Evolutionary conservation across 2,113 vertebrate species (phyloP), one percentile per base, ranked within the genome.

Genomic region (Austrofundulus limnaeus): DNA sequence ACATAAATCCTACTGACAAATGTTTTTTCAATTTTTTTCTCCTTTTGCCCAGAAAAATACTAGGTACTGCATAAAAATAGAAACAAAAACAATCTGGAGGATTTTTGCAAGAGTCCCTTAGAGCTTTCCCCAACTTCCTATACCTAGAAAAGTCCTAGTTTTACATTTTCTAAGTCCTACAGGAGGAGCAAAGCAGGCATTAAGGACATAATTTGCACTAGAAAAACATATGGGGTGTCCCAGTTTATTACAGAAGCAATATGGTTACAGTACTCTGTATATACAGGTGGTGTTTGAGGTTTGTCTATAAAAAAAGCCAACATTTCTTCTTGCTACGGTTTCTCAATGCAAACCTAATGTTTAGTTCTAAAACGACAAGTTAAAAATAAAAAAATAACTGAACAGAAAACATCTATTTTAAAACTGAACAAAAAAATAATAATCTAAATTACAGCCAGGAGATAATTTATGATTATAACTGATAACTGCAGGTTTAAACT

Each of bases 161-260:
- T 28, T 34, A 19, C 25, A 52, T 52, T 24, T 52, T n/a, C 19
- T 11, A 10, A 37, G 46, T 50, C 50, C 66, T 65, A 56, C 60
- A 66, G 73, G 54, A 73, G 73, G 62, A 68, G 68, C 67, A 73
- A 70, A 49, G 25, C 58, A 51, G 63, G 57, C 59, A 59, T 62
- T 66, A 52, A 53, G 25, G 53, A n/a, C 25, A 69, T 64, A 53
- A 41, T 51, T n/a, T 52, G 28, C 59, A 62, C 12, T 21, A 54
- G 57, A 50, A 28, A 74, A 56, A 72, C 50, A 60, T 15, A 31
- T 57, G 24, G 52, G 60, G 31, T 58, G 42, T 3, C 21, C 59
- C 11, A 24, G 24, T 66, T 50, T 50, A 54, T n/a, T 21, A 53
- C 5, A 72, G n/a, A 51, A 51, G 43, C 13, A 43, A 13, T 5